Evolutionary conservation across 92 coral and sea anemone genomes (phyloP), one percentile per base, ranked within the genome.

Genomic region (Ricordea florida): DNA sequence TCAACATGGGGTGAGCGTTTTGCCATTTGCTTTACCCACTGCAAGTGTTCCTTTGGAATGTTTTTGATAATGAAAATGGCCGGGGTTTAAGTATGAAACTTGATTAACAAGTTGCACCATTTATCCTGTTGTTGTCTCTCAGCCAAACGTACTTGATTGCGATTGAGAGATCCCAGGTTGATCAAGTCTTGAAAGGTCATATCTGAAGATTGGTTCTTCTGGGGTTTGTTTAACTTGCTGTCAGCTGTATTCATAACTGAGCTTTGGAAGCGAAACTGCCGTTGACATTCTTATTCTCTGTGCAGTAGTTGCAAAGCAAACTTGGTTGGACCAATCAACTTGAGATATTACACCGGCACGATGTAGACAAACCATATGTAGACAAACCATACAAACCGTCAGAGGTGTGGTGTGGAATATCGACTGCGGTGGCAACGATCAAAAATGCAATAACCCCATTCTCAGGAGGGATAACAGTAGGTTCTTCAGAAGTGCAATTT

Each of bases 21-120:
- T 53, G 90, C 75, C 62, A 72, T 85, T 59, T 85, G 76, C 37
- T 32, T 77, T 8, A 85, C 81, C 86, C 86, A 78, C n/a, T n/a
- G n/a, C n/a, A n/a, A n/a, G n/a, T n/a, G n/a, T n/a, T 31, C 64
- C 43, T 65, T 49, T 26, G 83, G 89, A n/a, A 76, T 18, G 48
- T 60, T 66, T 14, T n/a, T 38, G 22, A 63, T 3, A 13, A 25
- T 32, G 10, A 77, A 68, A 33, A 62, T 41, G 45, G 56, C 37
- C 9, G 29, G 69, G 15, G 52, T 33, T n/a, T 66, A 40, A 41
- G 28, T 72, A 14, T 67, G 90, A 34, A n/a, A n/a, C 32, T 49
- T 59, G 10, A 76, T 35, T 16, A 85, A 48, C 52, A 70, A 14
- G 40, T 58, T 59, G 43, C 40, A 64, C 81, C 86, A 70, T 36